Evolutionary conservation across 2,888 invertebrate species (phyloP).

Genomic region (Pimpla rufipes): DNA sequence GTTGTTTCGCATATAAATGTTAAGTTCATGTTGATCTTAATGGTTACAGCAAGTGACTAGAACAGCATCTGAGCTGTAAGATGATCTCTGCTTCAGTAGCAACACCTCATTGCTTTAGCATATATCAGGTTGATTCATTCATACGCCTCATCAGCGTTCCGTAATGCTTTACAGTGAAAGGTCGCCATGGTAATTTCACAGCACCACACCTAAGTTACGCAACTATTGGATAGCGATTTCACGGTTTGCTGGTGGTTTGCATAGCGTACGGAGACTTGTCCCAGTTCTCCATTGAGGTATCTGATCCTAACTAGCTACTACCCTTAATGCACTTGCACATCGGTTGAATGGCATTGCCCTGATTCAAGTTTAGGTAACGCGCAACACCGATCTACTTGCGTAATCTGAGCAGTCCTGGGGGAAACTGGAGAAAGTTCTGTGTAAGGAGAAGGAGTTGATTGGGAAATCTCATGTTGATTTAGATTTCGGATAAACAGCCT

Average conservation of each 20-base stretch:
- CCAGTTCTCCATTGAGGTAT: constrained; percentile 21
- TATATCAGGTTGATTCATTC: not conserved
- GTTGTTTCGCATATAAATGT: too few relatives aligned
- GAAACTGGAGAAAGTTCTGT: constrained; percentile 26
- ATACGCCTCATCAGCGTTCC: not conserved
- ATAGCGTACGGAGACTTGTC: constrained; percentile 7
- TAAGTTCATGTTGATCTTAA: too few relatives aligned
- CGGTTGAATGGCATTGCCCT: constrained; percentile 25
- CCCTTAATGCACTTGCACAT: constrained; percentile 28
- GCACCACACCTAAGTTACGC: not conserved
- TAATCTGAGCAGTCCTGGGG: constrained; percentile 12
- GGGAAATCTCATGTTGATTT: constrained; percentile 22
- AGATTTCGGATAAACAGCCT: constrained; percentile 2
- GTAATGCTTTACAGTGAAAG: not conserved
- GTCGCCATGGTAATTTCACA: not conserved
- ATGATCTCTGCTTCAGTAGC: not conserved
- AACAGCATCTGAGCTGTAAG: not conserved
- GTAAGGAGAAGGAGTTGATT: constrained; percentile 24
- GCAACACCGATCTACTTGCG: constrained; percentile 1
- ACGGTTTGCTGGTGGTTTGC: constrained; percentile 11
- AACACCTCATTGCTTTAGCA: not conserved
- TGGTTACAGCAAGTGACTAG: too few relatives aligned
- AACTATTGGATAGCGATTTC: constrained; percentile 18
- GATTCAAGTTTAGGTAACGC: constrained; percentile 20
- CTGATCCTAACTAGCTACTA: constrained; percentile 21